Evolutionary conservation across 2,888 invertebrate species (phyloP).

Genomic region (Morpho helenor): DNA sequence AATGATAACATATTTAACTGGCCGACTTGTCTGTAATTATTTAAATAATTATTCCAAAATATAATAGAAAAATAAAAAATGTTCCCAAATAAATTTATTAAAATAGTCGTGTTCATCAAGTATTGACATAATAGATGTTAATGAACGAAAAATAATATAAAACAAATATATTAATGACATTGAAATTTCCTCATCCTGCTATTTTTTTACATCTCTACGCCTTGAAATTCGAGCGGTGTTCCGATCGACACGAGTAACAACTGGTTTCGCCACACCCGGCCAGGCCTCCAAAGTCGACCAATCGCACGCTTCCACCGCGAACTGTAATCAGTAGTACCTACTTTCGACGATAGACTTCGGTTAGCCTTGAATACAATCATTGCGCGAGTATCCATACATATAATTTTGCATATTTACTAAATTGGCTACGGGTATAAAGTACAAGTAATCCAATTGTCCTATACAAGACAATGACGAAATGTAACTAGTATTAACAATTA

Average conservation of each 20-base stretch:
- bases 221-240: constrained; percentile 28
- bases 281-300: constrained; percentile 65
- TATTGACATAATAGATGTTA: too few species aligned
- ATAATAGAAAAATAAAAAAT: too few species aligned
- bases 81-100: too few species aligned
- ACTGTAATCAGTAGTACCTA: constrained; percentile 44
- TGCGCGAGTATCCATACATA: constrained; percentile 42
- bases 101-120: too few species aligned
- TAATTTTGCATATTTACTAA: constrained; percentile 11
- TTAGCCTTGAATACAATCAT: constrained; percentile 60
- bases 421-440: background rate
- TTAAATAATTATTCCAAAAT: too few species aligned
- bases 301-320: constrained; percentile 55
- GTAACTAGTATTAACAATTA: too few species aligned
- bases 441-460: background rate
- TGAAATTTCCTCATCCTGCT: constrained; percentile 34
- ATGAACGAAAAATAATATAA: too few species aligned
- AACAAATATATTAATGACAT: background rate
- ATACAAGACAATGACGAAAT: too few species aligned
- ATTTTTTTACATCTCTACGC: constrained; percentile 22
- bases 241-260: constrained; percentile 31
- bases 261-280: constrained; percentile 70
- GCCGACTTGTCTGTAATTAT: too few species aligned
- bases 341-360: constrained; percentile 62
- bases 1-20: too few species aligned